Evolutionary conservation across 2,888 invertebrate genomes (phyloP).

Genomic region (Drosophila pegasa): DNA sequence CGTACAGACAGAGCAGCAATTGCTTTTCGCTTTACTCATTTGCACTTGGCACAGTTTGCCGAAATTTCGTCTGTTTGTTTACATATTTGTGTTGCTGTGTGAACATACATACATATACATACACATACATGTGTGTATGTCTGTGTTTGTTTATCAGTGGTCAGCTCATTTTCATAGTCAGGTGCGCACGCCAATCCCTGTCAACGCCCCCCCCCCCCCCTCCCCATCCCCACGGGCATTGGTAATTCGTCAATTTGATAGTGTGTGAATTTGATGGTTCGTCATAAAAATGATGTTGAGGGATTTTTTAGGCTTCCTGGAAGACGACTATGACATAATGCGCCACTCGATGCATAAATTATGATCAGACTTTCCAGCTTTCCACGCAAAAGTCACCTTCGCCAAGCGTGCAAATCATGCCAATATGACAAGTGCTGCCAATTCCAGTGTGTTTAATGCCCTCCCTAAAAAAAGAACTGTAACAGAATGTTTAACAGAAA

Average conservation of each 20-base stretch:
- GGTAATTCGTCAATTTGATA: conserved; percentile 27
- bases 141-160: conserved; percentile 39
- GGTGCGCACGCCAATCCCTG: conserved; percentile 59
- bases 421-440: conserved; percentile 29
- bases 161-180: conserved; percentile 66
- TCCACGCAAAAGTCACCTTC: conserved; percentile 15
- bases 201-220: too few species aligned
- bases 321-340: conserved; percentile 71
- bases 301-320: conserved; percentile 56
- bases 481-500: conserved; percentile 45
- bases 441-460: conserved; percentile 27
- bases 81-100: conserved; percentile 23
- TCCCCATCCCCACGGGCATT: background rate
- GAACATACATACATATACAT: background rate
- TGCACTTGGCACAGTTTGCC: conserved; percentile 73
- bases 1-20: conserved; percentile 5
- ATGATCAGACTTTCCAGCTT: conserved; percentile 36
- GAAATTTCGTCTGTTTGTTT: conserved; percentile 47
- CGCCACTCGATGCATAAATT: conserved; percentile 57
- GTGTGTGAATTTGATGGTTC: conserved; percentile 67
- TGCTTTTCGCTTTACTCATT: conserved; percentile 53
- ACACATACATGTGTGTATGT: background rate
- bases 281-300: conserved; percentile 63
- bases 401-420: conserved; percentile 35
- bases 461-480: conserved; percentile 35